Base-by-base conservation (phyloP, 2,797 vertebrate species). In the Cephalopachus bancanus region DNA sequence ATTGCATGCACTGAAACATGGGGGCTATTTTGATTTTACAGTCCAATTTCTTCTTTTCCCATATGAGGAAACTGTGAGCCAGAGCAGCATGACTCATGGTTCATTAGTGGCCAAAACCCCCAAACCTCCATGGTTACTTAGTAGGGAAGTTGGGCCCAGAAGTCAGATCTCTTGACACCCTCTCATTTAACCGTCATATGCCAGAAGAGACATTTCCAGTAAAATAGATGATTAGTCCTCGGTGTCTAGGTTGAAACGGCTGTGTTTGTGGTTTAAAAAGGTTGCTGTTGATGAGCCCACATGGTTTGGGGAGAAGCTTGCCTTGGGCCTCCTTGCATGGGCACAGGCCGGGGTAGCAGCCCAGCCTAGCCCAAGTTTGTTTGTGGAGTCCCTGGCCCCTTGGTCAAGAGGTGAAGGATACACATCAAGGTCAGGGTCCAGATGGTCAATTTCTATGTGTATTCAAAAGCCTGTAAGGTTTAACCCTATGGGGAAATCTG, bases 101-200 rank as follows among this genome's bases (percentile, higher is more conserved):
- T 44, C 69, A 1, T 20, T 71, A 26, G 30, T 20, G 67, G 30
- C 57, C 49, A 4, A 10, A 33, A 0, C 24, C 11, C 53, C 44
- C 3, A 1, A 33, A 0, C 24, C 11, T 60, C 44, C 3, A 1
- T 0, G 0, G 0, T 20, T 22, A 9, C 17, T 37, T 14, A 2
- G 7, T 69, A 24, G 33, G 3, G 11, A n/a, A 1, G 0, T 14
- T 65, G 16, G 51, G 57, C 72, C 55, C 26, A 4, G 9, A 19
- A 30, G 59, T 1, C 12, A n/a, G 11, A 30, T 24, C 76, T 30
- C 76, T 44, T 10, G 49, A 26, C 44, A 10, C 14, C 11, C 9
- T 17, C 0, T 9, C 28, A 1, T 22, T 44, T 33, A 51, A 37
- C 53, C n/a, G 7, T 44, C 2, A 10, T 2, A 59, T 14, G 26